Evolutionary conservation across 2,113 vertebrate species (phyloP).

Genomic region (Boleophthalmus pectinirostris): DNA sequence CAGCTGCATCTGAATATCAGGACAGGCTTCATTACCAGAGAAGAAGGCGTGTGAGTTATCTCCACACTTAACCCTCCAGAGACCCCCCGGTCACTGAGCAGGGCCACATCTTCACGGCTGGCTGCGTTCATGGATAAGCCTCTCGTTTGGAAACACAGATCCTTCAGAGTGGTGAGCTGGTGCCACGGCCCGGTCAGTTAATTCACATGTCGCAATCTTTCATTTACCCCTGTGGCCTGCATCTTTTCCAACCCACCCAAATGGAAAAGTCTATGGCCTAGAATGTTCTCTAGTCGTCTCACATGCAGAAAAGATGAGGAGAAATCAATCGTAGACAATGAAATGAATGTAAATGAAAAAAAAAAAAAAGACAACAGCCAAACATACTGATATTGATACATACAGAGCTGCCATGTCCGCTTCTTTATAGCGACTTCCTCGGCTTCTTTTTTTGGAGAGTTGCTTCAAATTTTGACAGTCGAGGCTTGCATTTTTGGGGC

Average conservation of each 20-base stretch:
- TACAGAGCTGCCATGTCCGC: too few relatives aligned
- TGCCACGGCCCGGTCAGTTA: constrained; percentile 26
- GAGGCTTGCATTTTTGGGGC: too few relatives aligned
- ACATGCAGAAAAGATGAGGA: background rate
- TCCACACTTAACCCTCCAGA: constrained; percentile 53
- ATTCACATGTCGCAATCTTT: constrained; percentile 28
- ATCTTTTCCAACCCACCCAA: background rate
- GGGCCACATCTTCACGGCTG: constrained; percentile 46
- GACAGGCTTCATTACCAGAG: constrained; percentile 60
- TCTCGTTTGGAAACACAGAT: constrained; percentile 48
- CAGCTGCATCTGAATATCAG: constrained; percentile 40
- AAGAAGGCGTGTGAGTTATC: constrained; percentile 53
- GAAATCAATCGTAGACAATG: background rate
- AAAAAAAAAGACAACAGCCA: background rate
- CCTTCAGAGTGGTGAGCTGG: constrained; percentile 34
- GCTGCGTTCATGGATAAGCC: constrained; percentile 46
- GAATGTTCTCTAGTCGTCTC: background rate
- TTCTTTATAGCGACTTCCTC: too few relatives aligned
- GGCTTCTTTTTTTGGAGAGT: too few relatives aligned
- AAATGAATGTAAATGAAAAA: background rate
- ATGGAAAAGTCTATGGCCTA: background rate
- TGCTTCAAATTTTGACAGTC: too few relatives aligned
- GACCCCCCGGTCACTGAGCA: constrained; percentile 20
- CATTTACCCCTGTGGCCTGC: constrained; percentile 9
- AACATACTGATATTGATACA: too few relatives aligned